phyloP scores from a whole-genome alignment of 2,888 invertebrate genomes.

The Pantelozetes paolii region DNA sequence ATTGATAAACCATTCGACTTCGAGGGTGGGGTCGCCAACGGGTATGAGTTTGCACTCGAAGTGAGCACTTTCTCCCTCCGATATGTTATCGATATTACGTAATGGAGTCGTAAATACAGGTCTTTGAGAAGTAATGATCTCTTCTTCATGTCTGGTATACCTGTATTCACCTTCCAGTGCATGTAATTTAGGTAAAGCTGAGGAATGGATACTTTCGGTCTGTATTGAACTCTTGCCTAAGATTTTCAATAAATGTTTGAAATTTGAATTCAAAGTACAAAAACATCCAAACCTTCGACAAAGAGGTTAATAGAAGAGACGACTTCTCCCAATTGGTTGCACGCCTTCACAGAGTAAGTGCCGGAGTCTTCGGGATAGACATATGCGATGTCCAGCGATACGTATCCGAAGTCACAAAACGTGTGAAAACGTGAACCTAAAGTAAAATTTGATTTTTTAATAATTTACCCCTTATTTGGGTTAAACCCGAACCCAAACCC shows the following conservation, averaged over 20 bases:
- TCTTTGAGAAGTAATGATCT: background rate
- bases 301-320: slow-evolving; percentile 81
- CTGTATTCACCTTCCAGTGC: slow-evolving; percentile 17
- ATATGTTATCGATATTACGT: slow-evolving; percentile 45
- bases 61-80: slow-evolving; percentile 85
- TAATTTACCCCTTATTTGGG: background rate
- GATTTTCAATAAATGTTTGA: slow-evolving; percentile 40
- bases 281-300: slow-evolving; percentile 64
- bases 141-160: background rate
- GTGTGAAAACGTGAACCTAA: slow-evolving; percentile 83
- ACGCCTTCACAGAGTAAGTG: slow-evolving; percentile 87
- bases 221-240: slow-evolving; percentile 72
- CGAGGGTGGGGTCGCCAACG: slow-evolving; percentile 81
- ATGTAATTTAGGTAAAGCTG: slow-evolving; percentile 33
- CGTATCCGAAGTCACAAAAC: slow-evolving; percentile 95
- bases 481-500: background rate
- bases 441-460: slow-evolving; percentile 5
- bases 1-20: slow-evolving; percentile 89
- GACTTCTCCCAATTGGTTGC: slow-evolving; percentile 85
- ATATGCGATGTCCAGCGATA: slow-evolving; percentile 92
- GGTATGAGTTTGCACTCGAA: slow-evolving; percentile 83
- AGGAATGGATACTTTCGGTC: slow-evolving; percentile 55
- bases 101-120: slow-evolving; percentile 59
- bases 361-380: slow-evolving; percentile 95
- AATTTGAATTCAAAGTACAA: background rate